Conservation (phyloP, 2,113 vertebrate species). For the Dendropsophus ebraccatus region DNA sequence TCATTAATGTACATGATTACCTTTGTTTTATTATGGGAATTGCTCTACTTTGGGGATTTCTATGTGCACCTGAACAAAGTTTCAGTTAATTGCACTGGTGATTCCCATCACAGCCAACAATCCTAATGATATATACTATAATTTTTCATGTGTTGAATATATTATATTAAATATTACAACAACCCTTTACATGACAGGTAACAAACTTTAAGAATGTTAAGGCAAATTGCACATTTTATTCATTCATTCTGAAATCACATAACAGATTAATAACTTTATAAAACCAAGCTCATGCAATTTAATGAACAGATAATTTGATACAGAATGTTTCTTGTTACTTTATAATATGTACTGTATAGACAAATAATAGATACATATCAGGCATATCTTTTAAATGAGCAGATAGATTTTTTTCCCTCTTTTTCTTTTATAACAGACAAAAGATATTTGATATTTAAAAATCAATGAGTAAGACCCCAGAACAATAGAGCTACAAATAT, state of each 20-base stretch:
- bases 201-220: background rate
- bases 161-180: background rate
- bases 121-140: conserved; percentile 24
- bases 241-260: background rate
- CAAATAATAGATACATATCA: background rate
- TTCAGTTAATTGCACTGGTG: conserved; percentile 54
- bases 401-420: background rate
- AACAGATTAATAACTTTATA: background rate
- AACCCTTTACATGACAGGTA: background rate
- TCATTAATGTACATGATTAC: conserved; percentile 60
- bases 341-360: background rate
- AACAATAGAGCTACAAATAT: background rate
- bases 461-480: background rate
- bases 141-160: conserved; percentile 31
- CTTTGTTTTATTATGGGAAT: conserved; percentile 59
- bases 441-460: background rate
- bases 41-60: conserved; percentile 50
- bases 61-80: conserved; percentile 52
- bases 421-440: too few relatives aligned
- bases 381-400: background rate
- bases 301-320: background rate
- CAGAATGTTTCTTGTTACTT: background rate
- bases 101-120: conserved; percentile 49
- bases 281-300: background rate
- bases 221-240: background rate